phyloP scores from a whole-genome alignment of 2,797 vertebrate genomes.

The Eurystomus glaucurus region DNA sequence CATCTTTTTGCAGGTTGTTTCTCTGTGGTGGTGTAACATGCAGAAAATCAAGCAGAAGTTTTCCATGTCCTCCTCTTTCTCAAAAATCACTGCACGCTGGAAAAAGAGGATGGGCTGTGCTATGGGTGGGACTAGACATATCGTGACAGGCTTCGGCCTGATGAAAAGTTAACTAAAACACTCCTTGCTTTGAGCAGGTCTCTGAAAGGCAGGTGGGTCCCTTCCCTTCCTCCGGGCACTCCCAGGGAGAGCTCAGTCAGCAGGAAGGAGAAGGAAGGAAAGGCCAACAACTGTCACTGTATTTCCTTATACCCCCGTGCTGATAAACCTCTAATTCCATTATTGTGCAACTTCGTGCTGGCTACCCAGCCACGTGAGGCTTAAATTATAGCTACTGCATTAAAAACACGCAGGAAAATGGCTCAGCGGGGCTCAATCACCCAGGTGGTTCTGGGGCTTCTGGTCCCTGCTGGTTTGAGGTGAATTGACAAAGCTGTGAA shows the following conservation, averaged over 20 bases:
- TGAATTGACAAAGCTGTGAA: not conserved
- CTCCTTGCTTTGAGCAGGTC: not conserved
- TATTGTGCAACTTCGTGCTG: not conserved
- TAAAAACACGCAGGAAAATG: not conserved
- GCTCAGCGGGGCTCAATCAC: not conserved
- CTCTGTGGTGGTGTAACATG: not conserved
- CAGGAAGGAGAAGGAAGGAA: not conserved
- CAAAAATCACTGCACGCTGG: not conserved
- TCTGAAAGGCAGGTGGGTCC: not conserved
- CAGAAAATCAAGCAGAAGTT: not conserved
- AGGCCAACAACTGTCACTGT: not conserved
- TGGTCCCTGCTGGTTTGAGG: not conserved
- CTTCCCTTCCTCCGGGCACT: not conserved
- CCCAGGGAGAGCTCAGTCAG: not conserved
- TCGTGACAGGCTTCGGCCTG: not conserved
- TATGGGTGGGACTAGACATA: not conserved
- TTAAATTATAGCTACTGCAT: not conserved
- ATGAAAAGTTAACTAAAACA: not conserved
- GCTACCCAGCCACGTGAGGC: not conserved
- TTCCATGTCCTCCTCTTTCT: not conserved
- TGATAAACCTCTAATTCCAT: not conserved
- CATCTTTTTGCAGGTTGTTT: not conserved
- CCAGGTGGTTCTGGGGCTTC: accelerated
- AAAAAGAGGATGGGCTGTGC: not conserved
- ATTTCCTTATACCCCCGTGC: not conserved